phyloP scores from a whole-genome alignment of 1,140 invertebrate species.

The Steinernema feltiae region DNA sequence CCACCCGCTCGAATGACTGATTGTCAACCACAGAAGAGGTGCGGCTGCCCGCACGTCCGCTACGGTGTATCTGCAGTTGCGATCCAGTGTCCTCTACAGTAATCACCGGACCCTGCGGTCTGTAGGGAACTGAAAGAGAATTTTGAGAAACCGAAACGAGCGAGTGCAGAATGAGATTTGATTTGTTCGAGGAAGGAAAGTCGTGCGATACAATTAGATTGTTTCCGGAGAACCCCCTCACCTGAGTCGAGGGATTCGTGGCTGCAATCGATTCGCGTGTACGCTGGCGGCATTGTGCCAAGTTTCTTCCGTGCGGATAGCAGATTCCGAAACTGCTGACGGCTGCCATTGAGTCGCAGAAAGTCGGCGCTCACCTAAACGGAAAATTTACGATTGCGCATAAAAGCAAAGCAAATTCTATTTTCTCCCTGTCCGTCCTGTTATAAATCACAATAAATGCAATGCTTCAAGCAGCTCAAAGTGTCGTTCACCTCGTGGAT shows the following conservation, averaged over 20 bases:
- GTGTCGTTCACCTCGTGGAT: constrained; percentile 46
- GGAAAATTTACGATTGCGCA: neutral
- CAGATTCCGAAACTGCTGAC: constrained; percentile 51
- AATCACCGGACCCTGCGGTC: constrained; percentile 38
- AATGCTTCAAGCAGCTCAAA: no score
- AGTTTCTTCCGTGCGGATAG: constrained; percentile 54
- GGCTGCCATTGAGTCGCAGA: constrained; percentile 49
- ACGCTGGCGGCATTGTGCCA: constrained; percentile 54
- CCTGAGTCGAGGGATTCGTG: constrained; percentile 52
- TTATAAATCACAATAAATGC: no score
- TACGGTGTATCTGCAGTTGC: constrained; percentile 31
- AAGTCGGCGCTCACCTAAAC: constrained; percentile 56
- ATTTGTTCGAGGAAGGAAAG: no score
- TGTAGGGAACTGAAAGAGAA: constrained; percentile 14
- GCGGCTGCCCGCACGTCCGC: constrained; percentile 22
- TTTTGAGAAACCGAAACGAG: neutral
- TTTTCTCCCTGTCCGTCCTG: no score
- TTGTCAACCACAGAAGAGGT: constrained; percentile 30
- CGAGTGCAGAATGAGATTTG: no score
- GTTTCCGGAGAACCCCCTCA: neutral
- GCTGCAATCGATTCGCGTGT: constrained; percentile 53
- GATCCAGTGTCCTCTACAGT: constrained; percentile 51
- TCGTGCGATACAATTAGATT: no score
- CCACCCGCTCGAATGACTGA: constrained; percentile 27
- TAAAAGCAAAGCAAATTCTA: no score